Conservation (phyloP, 1,140 invertebrate species). For the Trichonephila clavipes region DNA sequence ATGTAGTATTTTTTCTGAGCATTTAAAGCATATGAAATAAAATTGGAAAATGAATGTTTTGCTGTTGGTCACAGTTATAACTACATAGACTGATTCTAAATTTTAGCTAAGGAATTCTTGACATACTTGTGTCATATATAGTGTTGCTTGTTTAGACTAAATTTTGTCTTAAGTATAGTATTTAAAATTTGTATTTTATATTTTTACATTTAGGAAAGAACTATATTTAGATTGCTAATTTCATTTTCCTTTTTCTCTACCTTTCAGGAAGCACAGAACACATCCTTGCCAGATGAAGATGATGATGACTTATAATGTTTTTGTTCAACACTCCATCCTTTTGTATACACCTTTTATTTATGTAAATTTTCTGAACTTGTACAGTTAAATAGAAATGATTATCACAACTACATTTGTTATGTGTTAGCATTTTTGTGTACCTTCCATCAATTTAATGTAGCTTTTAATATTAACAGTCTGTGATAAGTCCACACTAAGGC, state of each 20-base stretch:
- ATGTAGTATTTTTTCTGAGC: no score
- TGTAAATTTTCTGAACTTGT: constrained; percentile 59
- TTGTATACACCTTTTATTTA: constrained; percentile 49
- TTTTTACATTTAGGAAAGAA: no score
- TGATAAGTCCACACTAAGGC: background rate
- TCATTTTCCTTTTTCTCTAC: constrained; percentile 39
- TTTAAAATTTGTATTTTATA: no score
- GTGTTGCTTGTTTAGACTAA: no score
- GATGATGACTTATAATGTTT: constrained; percentile 93
- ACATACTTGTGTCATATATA: no score
- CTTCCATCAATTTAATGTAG: background rate
- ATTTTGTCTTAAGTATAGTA: no score
- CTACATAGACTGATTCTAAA: no score
- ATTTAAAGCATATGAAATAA: no score
- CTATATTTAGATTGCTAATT: no score
- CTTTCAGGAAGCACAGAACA: constrained; percentile 91
- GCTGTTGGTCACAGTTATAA: no score
- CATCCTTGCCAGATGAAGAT: constrained; percentile 93
- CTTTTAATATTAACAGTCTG: background rate
- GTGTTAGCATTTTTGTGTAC: background rate
- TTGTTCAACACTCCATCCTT: constrained; percentile 18
- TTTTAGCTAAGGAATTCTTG: no score
- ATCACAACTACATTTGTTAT: background rate
- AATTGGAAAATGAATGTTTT: no score
- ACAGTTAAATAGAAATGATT: constrained; percentile 55